Base-by-base conservation (phyloP, 2,888 invertebrate species). In the Spicauda simplicius region DNA sequence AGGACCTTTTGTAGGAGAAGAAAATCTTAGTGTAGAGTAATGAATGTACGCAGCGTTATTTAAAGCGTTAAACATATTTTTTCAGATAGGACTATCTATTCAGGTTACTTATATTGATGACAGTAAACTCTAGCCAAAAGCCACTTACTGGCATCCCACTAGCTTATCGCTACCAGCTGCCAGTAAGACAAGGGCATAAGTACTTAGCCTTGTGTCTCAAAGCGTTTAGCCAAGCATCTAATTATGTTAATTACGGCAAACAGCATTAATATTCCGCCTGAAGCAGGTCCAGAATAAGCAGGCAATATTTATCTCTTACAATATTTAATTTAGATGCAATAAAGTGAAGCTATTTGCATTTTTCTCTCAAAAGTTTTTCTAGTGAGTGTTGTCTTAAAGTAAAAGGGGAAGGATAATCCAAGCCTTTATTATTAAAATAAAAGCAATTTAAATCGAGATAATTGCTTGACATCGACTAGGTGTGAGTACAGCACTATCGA, bases 171-270 rank as follows among this genome's bases (percentile, higher is more conserved):
- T 11, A 14, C 33, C n/a, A 1, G 54, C 16, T n/a, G 6, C 0
- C 16, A 7, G 10, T 50, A 8, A 10, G 18, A 45, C 64, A 14
- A 57, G 56, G 4, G n/a, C 41, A 5, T 19, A 4, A n/a, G 56
- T 20, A 64, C 37, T 57, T 64, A 58, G 57, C 52, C 30, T 37
- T 37, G 16, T 50, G 48, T 64, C 57, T 41, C 52, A 57, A 52
- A 52, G 57, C 52, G 55, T 64, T 64, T 64, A 64, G 52, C 52
- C 57, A 30, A 52, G 52, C 58, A 58, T 57, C 64, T 64, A 64
- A 64, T 64, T 64, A 64, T 64, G 57, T 37, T 64, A 57, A 64
- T 64, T 64, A 57, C 56, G 52, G 50, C 64, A 64, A 64, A 64
- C 37, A 64, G 20, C 56, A 64, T 64, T 64, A 50, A 64, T 64